Conservation (phyloP, 2,888 invertebrate genomes). For the Nebria salina region DNA sequence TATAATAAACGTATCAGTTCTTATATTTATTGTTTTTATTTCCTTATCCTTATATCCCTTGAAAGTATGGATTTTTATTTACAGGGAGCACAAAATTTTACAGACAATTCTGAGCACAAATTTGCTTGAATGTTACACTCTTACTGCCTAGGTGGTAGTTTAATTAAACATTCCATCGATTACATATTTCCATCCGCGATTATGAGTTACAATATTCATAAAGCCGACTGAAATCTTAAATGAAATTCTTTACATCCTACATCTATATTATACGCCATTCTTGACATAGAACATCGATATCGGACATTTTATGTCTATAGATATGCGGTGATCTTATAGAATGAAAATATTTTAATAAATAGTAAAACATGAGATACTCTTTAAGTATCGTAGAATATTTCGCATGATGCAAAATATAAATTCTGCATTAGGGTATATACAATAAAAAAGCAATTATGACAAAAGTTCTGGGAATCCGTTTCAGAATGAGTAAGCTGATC, state of each 20-base stretch:
- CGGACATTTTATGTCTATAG: background rate
- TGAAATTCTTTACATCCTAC: constrained; percentile 13
- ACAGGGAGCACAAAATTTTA: too few species aligned
- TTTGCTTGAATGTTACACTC: background rate
- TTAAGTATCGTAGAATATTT: too few species aligned
- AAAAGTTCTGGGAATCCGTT: constrained; percentile 11
- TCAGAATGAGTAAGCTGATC: constrained; percentile 27
- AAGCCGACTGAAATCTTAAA: constrained; percentile 11
- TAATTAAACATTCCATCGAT: constrained; percentile 28
- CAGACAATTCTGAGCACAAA: background rate
- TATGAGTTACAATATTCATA: constrained; percentile 15
- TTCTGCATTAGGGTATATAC: constrained; percentile 5
- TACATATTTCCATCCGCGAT: constrained; percentile 4
- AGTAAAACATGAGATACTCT: too few species aligned
- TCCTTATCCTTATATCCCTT: too few species aligned
- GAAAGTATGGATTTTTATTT: too few species aligned
- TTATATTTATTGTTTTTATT: too few species aligned
- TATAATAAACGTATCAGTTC: too few species aligned
- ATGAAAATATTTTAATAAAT: too few species aligned
- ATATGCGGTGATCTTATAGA: background rate
- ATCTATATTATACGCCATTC: background rate
- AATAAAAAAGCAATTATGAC: constrained; percentile 43
- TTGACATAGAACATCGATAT: background rate
- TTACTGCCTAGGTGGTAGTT: background rate
- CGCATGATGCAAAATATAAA: background rate